Evolutionary conservation across 2,888 invertebrate genomes (phyloP), one percentile per base, ranked within the genome.

Genomic region (Drosophila affinis): DNA sequence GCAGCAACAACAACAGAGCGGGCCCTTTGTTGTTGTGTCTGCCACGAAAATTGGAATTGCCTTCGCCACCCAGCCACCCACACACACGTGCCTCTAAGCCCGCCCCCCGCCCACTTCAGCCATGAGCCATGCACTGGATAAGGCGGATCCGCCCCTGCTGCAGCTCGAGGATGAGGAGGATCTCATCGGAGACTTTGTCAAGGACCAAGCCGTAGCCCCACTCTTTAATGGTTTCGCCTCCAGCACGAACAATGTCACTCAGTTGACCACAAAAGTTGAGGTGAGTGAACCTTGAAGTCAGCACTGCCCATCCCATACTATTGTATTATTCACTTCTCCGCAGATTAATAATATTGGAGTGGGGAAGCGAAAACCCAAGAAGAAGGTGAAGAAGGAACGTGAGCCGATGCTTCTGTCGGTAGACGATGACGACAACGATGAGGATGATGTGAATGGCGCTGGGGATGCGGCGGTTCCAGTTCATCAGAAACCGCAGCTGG

Each of bases 71-170:
- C 63, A 67, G 46, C 73, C 71, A 44, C 21, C 59, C 27, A 54
- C 44, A 44, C 49, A 72, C 53, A 56, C 45, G 63, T 72, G 62
- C 54, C 63, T 72, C 45, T 14, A n/a, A 39, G 39, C 39, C n/a
- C 14, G 3, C 39, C 6, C 14, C 14, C 6, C 39, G 14, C 57
- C 47, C 39, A 17, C 53, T 34, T 48, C 46, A 49, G 54, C 24
- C 39, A 81, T 78, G 81, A 77, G 73, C 32, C 72, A 68, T 65
- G 48, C 59, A 24, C 72, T 64, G 54, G 10, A 72, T 3, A 93
- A 93, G 93, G 93, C 93, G 92, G 94, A 94, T 93, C 94, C 94
- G 91, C 93, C 94, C 89, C 93, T 94, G 92, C 93, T 94, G 91
- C 94, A 94, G 92, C 93, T 94, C 93, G 94, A 94, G 92, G 94